Conservation (phyloP, 2,113 vertebrate species). For the Coregonus clupeaformis region DNA sequence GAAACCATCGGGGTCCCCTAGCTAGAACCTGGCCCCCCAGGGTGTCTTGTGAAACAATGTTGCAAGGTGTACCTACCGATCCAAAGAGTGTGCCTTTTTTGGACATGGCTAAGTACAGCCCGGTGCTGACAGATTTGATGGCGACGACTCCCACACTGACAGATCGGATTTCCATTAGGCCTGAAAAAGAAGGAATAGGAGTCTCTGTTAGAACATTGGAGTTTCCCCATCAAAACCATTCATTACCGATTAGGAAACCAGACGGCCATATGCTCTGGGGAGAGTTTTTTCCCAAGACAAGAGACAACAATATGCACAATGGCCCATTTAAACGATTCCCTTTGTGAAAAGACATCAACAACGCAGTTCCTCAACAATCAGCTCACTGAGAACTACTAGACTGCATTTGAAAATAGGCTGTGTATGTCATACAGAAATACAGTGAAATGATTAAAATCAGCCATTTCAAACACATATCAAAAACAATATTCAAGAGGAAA, state of each 20-base stretch:
- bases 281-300: slow-evolving; percentile 31
- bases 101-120: slow-evolving; percentile 94
- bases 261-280: slow-evolving; percentile 43
- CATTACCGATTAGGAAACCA: slow-evolving; percentile 67
- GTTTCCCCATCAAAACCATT: slow-evolving; percentile 64
- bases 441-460: too few species aligned
- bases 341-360: slow-evolving; percentile 17
- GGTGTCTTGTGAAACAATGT: slow-evolving; percentile 37
- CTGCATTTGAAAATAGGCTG: too few species aligned
- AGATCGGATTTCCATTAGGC: slow-evolving; percentile 91
- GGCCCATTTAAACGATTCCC: slow-evolving; percentile 25
- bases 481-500: not conserved
- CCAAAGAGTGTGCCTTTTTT: slow-evolving; percentile 87
- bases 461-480: not conserved
- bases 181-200: slow-evolving; percentile 71
- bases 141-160: slow-evolving; percentile 87
- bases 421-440: not conserved
- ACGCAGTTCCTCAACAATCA: not conserved
- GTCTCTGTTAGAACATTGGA: slow-evolving; percentile 58
- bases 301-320: slow-evolving; percentile 29
- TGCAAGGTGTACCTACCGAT: slow-evolving; percentile 80
- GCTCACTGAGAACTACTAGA: slow-evolving; percentile 3
- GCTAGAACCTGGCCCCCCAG: not conserved
- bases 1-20: slow-evolving; percentile 36
- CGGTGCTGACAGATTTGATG: slow-evolving; percentile 87